Conservation (phyloP, 2,888 invertebrate genomes). For the Dioctria rufipes region DNA sequence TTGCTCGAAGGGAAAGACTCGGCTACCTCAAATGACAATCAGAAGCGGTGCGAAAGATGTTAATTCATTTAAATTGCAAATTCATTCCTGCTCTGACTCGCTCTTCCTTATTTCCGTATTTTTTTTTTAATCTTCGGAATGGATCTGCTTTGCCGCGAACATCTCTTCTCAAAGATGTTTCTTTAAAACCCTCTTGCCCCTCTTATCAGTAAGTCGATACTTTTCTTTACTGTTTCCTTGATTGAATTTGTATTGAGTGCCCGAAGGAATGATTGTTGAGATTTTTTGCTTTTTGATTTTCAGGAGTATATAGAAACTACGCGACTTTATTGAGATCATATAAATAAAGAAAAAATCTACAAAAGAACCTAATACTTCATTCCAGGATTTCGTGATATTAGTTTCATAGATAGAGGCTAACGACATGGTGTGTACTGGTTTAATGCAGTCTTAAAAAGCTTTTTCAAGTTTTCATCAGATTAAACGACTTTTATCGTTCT, state of each 20-base stretch:
- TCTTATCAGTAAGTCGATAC: background rate
- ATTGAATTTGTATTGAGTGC: slow-evolving; percentile 37
- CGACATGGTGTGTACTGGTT: background rate
- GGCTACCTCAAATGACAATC: slow-evolving; percentile 35
- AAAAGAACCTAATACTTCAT: slow-evolving; percentile 13
- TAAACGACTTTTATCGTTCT: slow-evolving; percentile 8
- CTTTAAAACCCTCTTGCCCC: background rate
- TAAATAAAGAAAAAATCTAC: slow-evolving; percentile 15
- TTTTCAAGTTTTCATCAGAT: slow-evolving; percentile 27
- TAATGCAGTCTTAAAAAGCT: slow-evolving; percentile 20
- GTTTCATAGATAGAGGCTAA: background rate
- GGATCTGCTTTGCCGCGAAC: slow-evolving; percentile 42
- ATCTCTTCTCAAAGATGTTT: slow-evolving; percentile 5
- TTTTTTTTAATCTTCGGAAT: slow-evolving; percentile 56
- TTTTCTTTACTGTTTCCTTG: slow-evolving; percentile 20
- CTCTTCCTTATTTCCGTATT: slow-evolving; percentile 27
- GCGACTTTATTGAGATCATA: slow-evolving; percentile 6
- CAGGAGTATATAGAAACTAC: background rate
- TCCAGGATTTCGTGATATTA: background rate
- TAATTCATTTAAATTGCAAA: slow-evolving; percentile 57
- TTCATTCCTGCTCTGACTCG: slow-evolving; percentile 43
- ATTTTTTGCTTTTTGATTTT: slow-evolving; percentile 3
- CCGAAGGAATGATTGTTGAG: slow-evolving; percentile 34
- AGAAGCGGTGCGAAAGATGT: slow-evolving; percentile 45
- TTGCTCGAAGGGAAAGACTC: background rate